phyloP scores from a whole-genome alignment of 1,140 invertebrate species.

The Drosophila azteca region DNA sequence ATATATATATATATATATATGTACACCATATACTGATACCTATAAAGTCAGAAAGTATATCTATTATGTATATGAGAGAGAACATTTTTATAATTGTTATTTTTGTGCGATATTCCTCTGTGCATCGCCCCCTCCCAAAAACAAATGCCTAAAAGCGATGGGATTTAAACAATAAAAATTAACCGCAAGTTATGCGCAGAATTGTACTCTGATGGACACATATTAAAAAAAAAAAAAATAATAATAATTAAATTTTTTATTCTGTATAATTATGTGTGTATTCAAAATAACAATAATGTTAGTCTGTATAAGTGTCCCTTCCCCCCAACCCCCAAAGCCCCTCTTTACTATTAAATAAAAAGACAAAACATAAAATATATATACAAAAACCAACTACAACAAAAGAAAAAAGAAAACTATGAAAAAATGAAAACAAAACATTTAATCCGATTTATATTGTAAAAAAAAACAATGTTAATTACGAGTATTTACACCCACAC shows the following conservation, averaged over 20 bases:
- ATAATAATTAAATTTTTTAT: slow-evolving; percentile 61
- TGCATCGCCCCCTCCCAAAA: slow-evolving; percentile 18
- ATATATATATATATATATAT: slow-evolving; percentile 34
- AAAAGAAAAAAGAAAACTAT: slow-evolving; percentile 35
- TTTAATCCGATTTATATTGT: slow-evolving; percentile 71
- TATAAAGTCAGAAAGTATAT: slow-evolving; percentile 41
- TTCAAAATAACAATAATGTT: slow-evolving; percentile 65
- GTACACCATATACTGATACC: slow-evolving; percentile 10
- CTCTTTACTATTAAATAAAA: slow-evolving; percentile 72
- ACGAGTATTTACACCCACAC: slow-evolving; percentile 47
- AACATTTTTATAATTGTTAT: slow-evolving; percentile 79
- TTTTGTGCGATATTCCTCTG: slow-evolving; percentile 74
- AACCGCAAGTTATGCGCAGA: slow-evolving; percentile 44
- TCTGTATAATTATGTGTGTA: slow-evolving; percentile 70
- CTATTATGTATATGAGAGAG: slow-evolving; percentile 54
- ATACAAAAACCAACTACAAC: slow-evolving; percentile 2
- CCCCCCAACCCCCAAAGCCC: slow-evolving; percentile 2
- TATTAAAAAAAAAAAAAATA: slow-evolving; percentile 36
- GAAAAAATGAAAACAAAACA: slow-evolving; percentile 39
- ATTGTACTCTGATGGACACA: slow-evolving; percentile 56
- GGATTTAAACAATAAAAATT: slow-evolving; percentile 15
- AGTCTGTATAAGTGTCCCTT: slow-evolving; percentile 61
- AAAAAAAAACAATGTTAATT: slow-evolving; percentile 74
- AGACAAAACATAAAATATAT: slow-evolving; percentile 53
- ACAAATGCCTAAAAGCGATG: slow-evolving; percentile 22